Evolutionary conservation across 2,113 vertebrate species (phyloP), one percentile per base, ranked within the genome.

Genomic region (Thermophis baileyi): DNA sequence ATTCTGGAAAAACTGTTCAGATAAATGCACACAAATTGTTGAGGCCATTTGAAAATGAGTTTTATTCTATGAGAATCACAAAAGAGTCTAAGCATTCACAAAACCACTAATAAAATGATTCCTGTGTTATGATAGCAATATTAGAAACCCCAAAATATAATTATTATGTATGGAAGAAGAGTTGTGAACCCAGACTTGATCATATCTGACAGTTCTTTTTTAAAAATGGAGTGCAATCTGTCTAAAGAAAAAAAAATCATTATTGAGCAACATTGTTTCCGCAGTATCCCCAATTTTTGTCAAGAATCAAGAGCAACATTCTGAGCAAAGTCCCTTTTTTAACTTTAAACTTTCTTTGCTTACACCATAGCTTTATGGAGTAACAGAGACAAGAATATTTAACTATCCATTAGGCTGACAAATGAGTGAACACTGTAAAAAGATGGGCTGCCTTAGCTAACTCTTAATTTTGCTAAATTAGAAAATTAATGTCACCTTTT

Each of bases 391-490:
- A 89, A 81, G 74, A 44, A 53, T 90, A 69, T 92, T 92, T 91
- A 95, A 25, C 8, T n/a, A 90, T 74, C 85, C 44, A 91, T 93
- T 94, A 93, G 54, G 60, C n/a, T 93, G 35, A 55, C 20, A 94
- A 69, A 60, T 87, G 30, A 0, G 27, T 81, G 18, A 50, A 20
- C n/a, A 92, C 27, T 50, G 93, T 54, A 50, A 91, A 93, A 92
- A 10, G 0, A 74, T 87, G 40, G 7, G 16, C 18, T 89, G 1
- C 50, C 25, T 90, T 4, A 91, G 63, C 5, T 95, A 53, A 4
- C 24, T 85, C 51, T 50, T 92, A 90, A 88, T 93, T 93, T 47
- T 57, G 14, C 20, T 2, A 89, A 93, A 90, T 91, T 92, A 91
- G 92, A 63, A 92, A 94, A 89, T 89, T 35, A 92, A 44, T 63